Percentiles rank a stretch among this genome's conserved stretches.
These are phyloP conservation scores for Bimastos eiseni DNA, from an alignment of 2,888 invertebrate species.

Conservation along the genomic window DNA sequence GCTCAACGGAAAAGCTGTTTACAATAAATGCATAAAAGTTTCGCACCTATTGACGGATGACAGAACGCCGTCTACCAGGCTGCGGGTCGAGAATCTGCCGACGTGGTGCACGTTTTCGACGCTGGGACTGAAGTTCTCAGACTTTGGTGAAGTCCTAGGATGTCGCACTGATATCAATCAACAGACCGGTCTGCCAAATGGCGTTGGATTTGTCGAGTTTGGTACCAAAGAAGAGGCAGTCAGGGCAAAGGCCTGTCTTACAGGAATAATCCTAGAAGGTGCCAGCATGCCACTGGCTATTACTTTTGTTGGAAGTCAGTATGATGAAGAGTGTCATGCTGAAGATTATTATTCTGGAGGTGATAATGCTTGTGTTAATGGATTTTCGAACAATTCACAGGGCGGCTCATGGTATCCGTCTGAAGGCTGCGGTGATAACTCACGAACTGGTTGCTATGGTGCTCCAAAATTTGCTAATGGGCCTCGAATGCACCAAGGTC, in stretches of 20 bases:
- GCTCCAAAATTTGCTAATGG: not conserved
- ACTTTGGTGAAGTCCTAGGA: not conserved
- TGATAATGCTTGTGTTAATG: not conserved
- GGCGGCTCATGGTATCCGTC: not conserved
- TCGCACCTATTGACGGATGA: not conserved
- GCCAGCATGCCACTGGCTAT: not conserved
- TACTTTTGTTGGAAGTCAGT: conserved; percentile 5
- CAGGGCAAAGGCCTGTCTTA: not conserved
- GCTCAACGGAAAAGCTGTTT: not conserved
- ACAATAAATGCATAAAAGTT: not conserved
- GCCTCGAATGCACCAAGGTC: conserved; percentile 4
- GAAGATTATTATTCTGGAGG: not conserved
- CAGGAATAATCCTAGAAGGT: not conserved
- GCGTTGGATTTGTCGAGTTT: not conserved
- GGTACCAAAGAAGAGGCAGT: not conserved
- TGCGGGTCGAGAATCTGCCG: not conserved
- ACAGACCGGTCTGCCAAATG: not conserved
- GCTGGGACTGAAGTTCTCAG: not conserved
- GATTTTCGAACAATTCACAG: not conserved
- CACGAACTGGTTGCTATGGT: not conserved
- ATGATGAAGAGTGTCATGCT: not conserved
- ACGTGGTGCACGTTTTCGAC: not conserved
- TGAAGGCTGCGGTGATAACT: not conserved
- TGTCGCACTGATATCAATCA: not conserved
- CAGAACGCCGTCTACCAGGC: not conserved